These are phyloP conservation scores for Anas platyrhynchos DNA, from an alignment of 2,113 vertebrate genomes.

Conservation along the genomic window DNA sequence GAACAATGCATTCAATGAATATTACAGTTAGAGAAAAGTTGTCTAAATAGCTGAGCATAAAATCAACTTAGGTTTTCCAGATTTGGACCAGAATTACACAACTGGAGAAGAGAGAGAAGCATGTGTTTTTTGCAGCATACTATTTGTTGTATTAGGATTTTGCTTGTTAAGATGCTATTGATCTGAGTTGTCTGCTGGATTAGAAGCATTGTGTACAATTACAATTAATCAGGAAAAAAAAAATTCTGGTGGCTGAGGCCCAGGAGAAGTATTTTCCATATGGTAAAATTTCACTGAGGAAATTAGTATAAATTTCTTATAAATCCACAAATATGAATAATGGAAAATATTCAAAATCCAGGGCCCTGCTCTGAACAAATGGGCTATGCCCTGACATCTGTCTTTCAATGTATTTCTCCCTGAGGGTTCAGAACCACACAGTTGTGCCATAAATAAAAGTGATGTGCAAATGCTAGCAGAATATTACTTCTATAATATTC, in stretches of 20 bases:
- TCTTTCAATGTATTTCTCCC: not conserved
- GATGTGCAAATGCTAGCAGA: not conserved
- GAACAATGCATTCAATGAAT: too few species aligned
- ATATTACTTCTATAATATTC: not conserved
- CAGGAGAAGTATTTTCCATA: not conserved
- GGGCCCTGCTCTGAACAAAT: not conserved
- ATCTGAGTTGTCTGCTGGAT: not conserved
- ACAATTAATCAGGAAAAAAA: not conserved
- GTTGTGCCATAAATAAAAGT: not conserved
- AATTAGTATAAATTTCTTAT: not conserved
- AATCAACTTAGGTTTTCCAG: constrained; percentile 10
- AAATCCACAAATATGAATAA: not conserved
- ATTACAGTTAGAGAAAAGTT: not conserved
- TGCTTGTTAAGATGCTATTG: not conserved
- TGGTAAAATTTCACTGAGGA: not conserved
- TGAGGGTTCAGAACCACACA: not conserved
- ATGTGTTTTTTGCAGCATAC: not conserved
- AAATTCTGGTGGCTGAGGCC: not conserved
- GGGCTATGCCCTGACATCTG: not conserved
- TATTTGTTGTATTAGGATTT: not conserved
- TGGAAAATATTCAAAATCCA: not conserved
- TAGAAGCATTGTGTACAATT: not conserved
- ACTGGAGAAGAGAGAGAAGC: not conserved
- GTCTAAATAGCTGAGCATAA: not conserved
- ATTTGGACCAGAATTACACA: constrained; percentile 1